Percentiles rank a stretch among this genome's conserved stretches.
Evolutionary conservation across 2,888 invertebrate species (phyloP).

Genomic region (Azorinus chamasolen): DNA sequence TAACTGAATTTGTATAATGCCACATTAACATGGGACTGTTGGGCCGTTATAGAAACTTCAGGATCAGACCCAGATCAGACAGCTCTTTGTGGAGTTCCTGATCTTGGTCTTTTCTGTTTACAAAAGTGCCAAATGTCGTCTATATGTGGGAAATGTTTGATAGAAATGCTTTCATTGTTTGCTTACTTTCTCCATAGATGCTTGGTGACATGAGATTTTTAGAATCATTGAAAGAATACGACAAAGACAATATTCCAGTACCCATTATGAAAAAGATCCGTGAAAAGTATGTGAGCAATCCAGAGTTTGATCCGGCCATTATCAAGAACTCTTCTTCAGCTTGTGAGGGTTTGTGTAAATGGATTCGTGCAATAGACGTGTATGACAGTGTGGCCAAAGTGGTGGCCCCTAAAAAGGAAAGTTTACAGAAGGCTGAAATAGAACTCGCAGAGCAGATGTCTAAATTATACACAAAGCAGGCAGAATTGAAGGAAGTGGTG

Average conservation of each 20-base stretch:
- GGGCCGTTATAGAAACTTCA: no score
- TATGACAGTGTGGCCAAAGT: constrained; percentile 86
- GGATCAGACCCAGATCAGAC: no score
- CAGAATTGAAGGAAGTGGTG: constrained; percentile 82
- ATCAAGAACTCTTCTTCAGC: constrained; percentile 86
- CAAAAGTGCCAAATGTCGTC: no score
- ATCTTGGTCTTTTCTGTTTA: no score
- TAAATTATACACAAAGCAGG: constrained; percentile 81
- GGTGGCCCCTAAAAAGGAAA: constrained; percentile 85
- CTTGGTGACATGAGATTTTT: constrained; percentile 85
- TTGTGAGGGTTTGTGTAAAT: constrained; percentile 86
- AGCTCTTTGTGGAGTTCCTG: no score
- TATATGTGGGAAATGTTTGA: no score
- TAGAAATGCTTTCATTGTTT: no score
- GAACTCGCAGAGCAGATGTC: constrained; percentile 82
- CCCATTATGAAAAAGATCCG: constrained; percentile 83
- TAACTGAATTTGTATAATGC: no score
- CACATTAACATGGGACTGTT: no score
- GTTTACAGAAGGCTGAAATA: constrained; percentile 80
- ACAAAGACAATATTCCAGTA: constrained; percentile 85
- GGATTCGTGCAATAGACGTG: constrained; percentile 85
- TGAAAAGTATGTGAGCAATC: constrained; percentile 82
- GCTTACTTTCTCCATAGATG: constrained; percentile 74
- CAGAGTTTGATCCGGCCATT: constrained; percentile 84
- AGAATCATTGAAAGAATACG: constrained; percentile 85